These are phyloP conservation scores for Argyresthia goedartella DNA, from an alignment of 2,888 invertebrate genomes.

Conservation along the genomic window DNA sequence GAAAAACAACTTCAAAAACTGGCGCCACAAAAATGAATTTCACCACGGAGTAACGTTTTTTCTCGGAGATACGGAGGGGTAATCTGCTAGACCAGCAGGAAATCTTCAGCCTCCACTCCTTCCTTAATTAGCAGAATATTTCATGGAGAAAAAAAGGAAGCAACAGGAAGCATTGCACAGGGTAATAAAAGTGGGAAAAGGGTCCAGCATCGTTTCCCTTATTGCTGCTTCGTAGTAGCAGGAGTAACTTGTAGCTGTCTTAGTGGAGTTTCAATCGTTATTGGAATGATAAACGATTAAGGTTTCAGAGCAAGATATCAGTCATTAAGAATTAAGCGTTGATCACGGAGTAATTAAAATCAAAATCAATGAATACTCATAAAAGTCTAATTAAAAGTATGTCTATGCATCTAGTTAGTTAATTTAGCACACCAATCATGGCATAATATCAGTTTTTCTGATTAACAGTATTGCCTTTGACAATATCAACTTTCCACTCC, in stretches of 20 bases:
- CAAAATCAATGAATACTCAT: too few species aligned
- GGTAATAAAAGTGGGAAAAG: slow-evolving; percentile 44
- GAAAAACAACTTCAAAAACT: slow-evolving; percentile 29
- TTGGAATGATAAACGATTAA: too few species aligned
- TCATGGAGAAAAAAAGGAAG: slow-evolving; percentile 44
- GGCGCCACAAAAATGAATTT: slow-evolving; percentile 43
- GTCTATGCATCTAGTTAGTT: too few species aligned
- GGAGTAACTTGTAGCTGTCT: not conserved
- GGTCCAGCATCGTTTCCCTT: slow-evolving; percentile 11
- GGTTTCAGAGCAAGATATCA: too few species aligned
- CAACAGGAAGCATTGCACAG: slow-evolving; percentile 49
- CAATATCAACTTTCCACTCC: too few species aligned
- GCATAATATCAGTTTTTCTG: too few species aligned
- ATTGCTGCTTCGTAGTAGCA: slow-evolving; percentile 12
- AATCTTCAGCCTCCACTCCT: slow-evolving; percentile 59
- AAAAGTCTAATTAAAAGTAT: too few species aligned
- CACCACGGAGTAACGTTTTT: slow-evolving; percentile 40
- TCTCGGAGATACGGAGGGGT: slow-evolving; percentile 45
- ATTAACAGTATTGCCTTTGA: too few species aligned
- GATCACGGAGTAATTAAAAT: too few species aligned
- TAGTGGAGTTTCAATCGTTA: not conserved
- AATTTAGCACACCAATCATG: too few species aligned
- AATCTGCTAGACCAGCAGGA: slow-evolving; percentile 60
- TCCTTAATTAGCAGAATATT: slow-evolving; percentile 66
- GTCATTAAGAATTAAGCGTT: too few species aligned